phyloP scores from a whole-genome alignment of 1,140 invertebrate genomes.

The Galleria mellonella region DNA sequence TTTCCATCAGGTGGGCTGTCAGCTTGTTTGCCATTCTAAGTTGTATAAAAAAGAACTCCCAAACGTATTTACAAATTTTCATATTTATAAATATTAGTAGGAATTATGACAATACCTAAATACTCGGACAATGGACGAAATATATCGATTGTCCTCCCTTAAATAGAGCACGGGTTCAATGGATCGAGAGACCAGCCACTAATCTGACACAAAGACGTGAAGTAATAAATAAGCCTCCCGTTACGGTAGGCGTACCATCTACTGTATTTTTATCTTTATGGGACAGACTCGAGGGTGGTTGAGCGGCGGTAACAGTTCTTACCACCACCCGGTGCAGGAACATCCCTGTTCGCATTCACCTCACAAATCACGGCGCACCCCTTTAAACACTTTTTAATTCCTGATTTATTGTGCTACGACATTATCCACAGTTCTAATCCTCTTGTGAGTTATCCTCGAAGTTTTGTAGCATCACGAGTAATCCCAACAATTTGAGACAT shows the following conservation, averaged over 20 bases:
- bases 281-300: slow-evolving; percentile 14
- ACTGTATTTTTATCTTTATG: slow-evolving; percentile 24
- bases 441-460: slow-evolving; percentile 30
- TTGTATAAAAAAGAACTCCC: too few species aligned
- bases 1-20: too few species aligned
- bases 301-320: not conserved
- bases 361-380: slow-evolving; percentile 44
- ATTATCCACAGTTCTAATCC: slow-evolving; percentile 40
- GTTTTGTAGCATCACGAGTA: slow-evolving; percentile 24
- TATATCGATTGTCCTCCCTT: too few species aligned
- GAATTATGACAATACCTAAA: too few species aligned
- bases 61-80: too few species aligned
- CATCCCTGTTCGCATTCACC: slow-evolving; percentile 12
- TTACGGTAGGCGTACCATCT: slow-evolving; percentile 5
- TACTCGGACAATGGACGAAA: too few species aligned
- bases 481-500: slow-evolving; percentile 25
- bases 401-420: slow-evolving; percentile 37
- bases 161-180: too few species aligned
- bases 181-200: too few species aligned
- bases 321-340: slow-evolving; percentile 1
- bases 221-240: too few species aligned
- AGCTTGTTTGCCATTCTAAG: too few species aligned
- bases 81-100: too few species aligned
- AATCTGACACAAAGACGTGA: too few species aligned
- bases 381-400: slow-evolving; percentile 43